Percentiles rank a stretch among this genome's conserved stretches.
Conservation (phyloP, 2,888 invertebrate genomes). For the Eupeodes luniger region DNA sequence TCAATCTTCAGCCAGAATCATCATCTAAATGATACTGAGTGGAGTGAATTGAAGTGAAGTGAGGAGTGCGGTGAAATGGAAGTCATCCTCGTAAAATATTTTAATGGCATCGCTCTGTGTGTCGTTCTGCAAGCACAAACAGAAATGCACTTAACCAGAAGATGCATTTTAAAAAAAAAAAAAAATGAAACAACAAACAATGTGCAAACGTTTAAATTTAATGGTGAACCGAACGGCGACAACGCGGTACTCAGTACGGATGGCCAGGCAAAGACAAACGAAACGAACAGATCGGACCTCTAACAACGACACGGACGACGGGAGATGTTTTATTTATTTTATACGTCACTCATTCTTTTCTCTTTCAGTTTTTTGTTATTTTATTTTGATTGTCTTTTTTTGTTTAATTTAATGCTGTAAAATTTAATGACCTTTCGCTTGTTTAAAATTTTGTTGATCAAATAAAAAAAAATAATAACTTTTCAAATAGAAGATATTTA, state of each 20-base stretch:
- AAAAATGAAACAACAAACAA: conserved; percentile 64
- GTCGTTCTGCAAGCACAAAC: conserved; percentile 49
- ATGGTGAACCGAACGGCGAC: conserved; percentile 61
- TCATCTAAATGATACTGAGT: conserved; percentile 15
- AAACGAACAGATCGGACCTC: conserved; percentile 22
- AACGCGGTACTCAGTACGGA: background rate
- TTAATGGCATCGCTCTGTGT: conserved; percentile 57
- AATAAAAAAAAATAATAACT: background rate
- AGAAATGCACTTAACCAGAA: conserved; percentile 66
- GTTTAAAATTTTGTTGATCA: background rate
- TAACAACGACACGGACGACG: conserved; percentile 20
- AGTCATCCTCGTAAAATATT: conserved; percentile 73
- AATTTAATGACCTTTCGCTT: conserved; percentile 38
- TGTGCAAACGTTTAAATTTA: conserved; percentile 76
- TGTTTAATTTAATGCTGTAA: background rate
- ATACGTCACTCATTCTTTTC: conserved; percentile 54
- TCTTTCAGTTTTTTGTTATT: background rate
- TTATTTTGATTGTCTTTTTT: background rate
- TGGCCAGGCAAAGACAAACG: conserved; percentile 2
- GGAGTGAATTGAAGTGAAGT: background rate
- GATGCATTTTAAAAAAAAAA: conserved; percentile 57
- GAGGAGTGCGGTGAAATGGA: conserved; percentile 27
- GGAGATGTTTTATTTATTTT: conserved; percentile 69
- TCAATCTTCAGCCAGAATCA: background rate
- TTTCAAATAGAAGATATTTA: no score